Evolutionary conservation across 2,888 invertebrate species (phyloP), one percentile per base, ranked within the genome.

Genomic region (Andrena chrysosceles): DNA sequence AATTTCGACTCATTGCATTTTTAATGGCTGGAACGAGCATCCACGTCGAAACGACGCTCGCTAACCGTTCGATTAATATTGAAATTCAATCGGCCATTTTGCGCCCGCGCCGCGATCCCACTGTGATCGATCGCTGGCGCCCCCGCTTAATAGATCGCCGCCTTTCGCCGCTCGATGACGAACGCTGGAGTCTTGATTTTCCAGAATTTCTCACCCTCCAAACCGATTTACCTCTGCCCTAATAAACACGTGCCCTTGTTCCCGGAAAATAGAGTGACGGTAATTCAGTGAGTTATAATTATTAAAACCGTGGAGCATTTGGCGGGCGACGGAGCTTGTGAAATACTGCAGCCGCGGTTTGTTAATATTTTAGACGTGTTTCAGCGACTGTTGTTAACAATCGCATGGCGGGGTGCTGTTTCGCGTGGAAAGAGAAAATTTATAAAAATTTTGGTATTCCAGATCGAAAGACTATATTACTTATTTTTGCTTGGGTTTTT

Each of bases 41-140:
- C 31, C 62, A 29, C 62, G 60, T 63, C 48, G 63, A 31, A 56
- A 69, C 72, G 42, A 64, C 63, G n/a, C 26, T 23, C 59, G 56
- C 33, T 31, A 75, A 63, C 64, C 16, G 79, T 71, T 71, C 76
- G 76, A 78, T 82, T 74, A 81, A 82, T 78, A 82, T 82, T 78
- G 74, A 82, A 82, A 82, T 82, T 82, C 76, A 76, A 83, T 68
- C 74, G 72, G 73, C 68, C 77, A 78, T 71, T 77, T 77, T 70
- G 73, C 56, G 26, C 66, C 35, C n/a, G 33, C 66, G 56, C 20
- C 20, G 64, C 20, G 35, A 73, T 73, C 64, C 33, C 26, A 54
- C 35, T 52, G 20, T 67, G 60, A 74, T 60, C 74, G 67, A 66
- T 56, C 35, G 59, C 10, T 23, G 52, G 10, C 13, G 26, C 33